Conservation (phyloP, 2,113 vertebrate species). For the Ageneiosus marmoratus region DNA sequence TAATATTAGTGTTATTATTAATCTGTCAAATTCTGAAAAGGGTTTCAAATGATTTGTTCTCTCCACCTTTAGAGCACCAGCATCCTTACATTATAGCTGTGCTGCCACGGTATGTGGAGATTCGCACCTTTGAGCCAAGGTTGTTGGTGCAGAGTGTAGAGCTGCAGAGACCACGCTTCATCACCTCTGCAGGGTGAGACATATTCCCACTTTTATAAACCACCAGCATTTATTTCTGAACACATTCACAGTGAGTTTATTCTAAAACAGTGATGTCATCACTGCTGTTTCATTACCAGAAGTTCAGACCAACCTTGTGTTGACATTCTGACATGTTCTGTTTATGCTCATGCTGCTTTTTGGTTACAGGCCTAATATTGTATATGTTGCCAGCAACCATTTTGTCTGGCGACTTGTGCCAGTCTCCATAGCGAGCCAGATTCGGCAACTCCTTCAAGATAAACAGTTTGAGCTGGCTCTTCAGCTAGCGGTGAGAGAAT, state of each 20-base stretch:
- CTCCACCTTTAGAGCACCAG: constrained; percentile 83
- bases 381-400: constrained; percentile 98
- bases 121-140: constrained; percentile 91
- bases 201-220: not conserved
- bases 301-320: not conserved
- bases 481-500: constrained; percentile 88
- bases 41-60: not conserved
- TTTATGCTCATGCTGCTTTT: constrained; percentile 15
- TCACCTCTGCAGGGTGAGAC: constrained; percentile 90
- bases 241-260: not conserved
- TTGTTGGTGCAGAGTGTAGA: constrained; percentile 96
- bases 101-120: constrained; percentile 93
- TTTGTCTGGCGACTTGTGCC: constrained; percentile 98
- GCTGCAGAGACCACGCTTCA: constrained; percentile 93
- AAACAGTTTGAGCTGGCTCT: constrained; percentile 98
- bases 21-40: not conserved
- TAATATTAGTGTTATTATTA: constrained; percentile 3
- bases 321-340: not conserved
- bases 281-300: not conserved
- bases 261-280: not conserved
- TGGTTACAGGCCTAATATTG: constrained; percentile 84
- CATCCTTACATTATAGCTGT: constrained; percentile 97
- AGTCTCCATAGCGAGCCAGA: constrained; percentile 93
- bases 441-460: constrained; percentile 94
- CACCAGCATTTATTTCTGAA: constrained; percentile 1